Base-by-base conservation (phyloP, 1,140 invertebrate genomes). In the Anastatus disparis region DNA sequence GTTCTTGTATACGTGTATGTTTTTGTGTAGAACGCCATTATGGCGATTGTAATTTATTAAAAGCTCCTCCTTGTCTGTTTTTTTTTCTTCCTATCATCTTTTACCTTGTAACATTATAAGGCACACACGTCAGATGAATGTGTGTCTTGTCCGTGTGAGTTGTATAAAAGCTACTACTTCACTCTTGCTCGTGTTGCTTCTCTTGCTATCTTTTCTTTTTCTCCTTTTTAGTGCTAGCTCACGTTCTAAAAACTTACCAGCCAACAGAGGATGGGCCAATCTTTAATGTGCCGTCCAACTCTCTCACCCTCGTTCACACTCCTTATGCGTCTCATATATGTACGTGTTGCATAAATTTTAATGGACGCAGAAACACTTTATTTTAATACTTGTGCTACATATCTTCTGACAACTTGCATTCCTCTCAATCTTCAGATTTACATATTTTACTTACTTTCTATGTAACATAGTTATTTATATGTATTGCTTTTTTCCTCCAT, bases 21-120 rank as follows among this genome's bases (percentile, higher is more conserved):
- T n/a, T n/a, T n/a, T n/a, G n/a, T n/a, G 77, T 75, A 73, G 78
- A 77, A 78, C 77, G 77, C 83, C 82, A 82, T 84, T 84, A 84
- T 78, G 79, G 78, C 79, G 75, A 76, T 81, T 80, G 81, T 79
- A 83, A 83, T 84, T 83, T 84, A 83, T 84, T 80, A 83, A n/a
- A 81, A 71, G 74, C 71, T 65, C 78, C 77, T 78, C 4, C 31
- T 35, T 35, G n/a, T n/a, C n/a, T n/a, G n/a, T n/a, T n/a, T n/a
- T n/a, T n/a, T n/a, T n/a, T n/a, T n/a, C n/a, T n/a, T n/a, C n/a
- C n/a, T n/a, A n/a, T n/a, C n/a, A n/a, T n/a, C n/a, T n/a, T n/a
- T n/a, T n/a, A n/a, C n/a, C n/a, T n/a, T n/a, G n/a, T n/a, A n/a
- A n/a, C n/a, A n/a, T n/a, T n/a, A n/a, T n/a, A n/a, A n/a, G n/a